Evolutionary conservation across 2,888 invertebrate genomes (phyloP), one percentile per base, ranked within the genome.

Genomic region (Andrena minutula): DNA sequence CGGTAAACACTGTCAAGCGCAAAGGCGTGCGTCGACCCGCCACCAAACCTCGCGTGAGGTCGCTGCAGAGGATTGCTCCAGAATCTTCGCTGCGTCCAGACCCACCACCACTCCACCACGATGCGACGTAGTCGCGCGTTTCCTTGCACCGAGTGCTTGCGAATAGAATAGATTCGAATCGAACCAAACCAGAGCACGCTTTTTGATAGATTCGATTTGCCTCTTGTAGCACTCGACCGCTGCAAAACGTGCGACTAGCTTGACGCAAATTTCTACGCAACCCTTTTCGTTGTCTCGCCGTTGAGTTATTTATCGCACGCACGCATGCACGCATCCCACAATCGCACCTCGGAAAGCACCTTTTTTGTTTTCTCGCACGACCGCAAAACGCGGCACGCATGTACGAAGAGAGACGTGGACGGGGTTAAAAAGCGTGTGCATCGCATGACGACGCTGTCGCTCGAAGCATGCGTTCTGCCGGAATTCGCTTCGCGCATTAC

Each of bases 381-480:
- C 12, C 65, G 47, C 51, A 56, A 30, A 30, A 32, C 41, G 12
- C 35, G 23, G n/a, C 30, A 56, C 47, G 32, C 23, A 58, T 35
- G 58, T 35, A 75, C 75, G 61, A 75, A 70, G 65, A 70, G 83
- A 77, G 70, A 78, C 82, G 71, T 61, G 75, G 53, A 79, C 53
- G 66, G 64, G 20, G 64, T 35, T 35, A 51, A 28, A 71, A 41
- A 41, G 23, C 26, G 64, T 41, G 69, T 32, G 28, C 58, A 64
- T 69, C 63, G 79, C 79, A 79, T 64, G 88, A 85, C 81, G 83
- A 82, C 26, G 47, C 82, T 83, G 78, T 83, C 85, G 89, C 86
- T 89, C 88, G 89, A 88, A 85, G 90, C 92, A 91, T 89, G 91
- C 85, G 80, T 86, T 83, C 77, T 86, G 82, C 74, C 82, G 10